Conservation (phyloP, 2,797 vertebrate genomes). For the Liasis olivaceus region DNA sequence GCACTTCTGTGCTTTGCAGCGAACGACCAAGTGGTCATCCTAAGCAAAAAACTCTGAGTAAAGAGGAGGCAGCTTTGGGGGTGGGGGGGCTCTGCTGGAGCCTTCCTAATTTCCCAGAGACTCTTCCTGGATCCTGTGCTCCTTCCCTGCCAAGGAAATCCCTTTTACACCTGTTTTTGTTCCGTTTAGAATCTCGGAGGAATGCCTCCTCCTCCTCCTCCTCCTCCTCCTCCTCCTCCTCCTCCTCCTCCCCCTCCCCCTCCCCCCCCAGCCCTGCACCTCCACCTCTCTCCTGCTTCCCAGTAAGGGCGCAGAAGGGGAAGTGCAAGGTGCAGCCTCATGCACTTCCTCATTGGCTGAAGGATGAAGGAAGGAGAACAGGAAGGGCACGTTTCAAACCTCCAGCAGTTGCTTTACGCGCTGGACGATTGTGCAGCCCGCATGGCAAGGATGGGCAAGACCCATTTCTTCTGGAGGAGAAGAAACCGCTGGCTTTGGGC, state of each 20-base stretch:
- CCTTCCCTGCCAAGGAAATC: neutral
- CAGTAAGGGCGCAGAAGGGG: neutral
- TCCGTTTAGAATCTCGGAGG: neutral
- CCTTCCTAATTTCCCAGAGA: neutral
- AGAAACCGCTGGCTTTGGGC: no score
- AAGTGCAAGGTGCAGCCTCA: neutral
- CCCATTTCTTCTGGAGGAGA: neutral
- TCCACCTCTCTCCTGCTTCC: no score
- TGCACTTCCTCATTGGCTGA: neutral
- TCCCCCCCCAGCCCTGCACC: fast-evolving
- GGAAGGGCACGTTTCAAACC: neutral
- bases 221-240: neutral
- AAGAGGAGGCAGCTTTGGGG: neutral
- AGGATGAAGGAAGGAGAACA: neutral
- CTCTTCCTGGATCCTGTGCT: neutral
- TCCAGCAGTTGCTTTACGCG: neutral
- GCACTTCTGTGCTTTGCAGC: neutral
- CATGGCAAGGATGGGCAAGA: neutral
- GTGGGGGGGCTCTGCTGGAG: neutral
- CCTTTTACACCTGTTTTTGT: neutral
- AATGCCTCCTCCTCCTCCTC: neutral
- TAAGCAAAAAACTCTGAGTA: neutral
- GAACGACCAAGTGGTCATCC: neutral
- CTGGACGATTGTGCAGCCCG: neutral
- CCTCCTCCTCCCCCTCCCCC: neutral